These are phyloP conservation scores for Diarsia dahlii DNA, from an alignment of 2,888 invertebrate species.

Conservation along the genomic window DNA sequence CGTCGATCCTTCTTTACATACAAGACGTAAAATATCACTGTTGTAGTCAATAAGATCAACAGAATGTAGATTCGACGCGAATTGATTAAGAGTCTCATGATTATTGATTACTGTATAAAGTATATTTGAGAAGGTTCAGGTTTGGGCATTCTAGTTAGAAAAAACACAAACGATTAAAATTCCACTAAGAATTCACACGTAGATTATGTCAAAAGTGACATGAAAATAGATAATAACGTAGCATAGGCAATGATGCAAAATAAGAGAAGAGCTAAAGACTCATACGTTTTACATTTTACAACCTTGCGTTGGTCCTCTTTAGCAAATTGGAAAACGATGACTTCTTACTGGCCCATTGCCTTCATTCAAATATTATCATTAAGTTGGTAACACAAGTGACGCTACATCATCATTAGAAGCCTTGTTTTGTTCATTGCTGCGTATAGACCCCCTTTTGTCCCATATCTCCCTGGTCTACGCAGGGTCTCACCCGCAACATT, in stretches of 20 bases:
- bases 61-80: slow-evolving; percentile 3
- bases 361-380: neutral
- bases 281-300: neutral
- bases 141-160: too few relatives aligned
- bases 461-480: neutral
- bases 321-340: neutral
- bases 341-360: neutral
- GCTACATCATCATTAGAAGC: neutral
- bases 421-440: neutral
- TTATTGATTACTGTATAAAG: neutral
- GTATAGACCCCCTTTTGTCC: neutral
- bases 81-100: slow-evolving; percentile 20
- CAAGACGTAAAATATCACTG: slow-evolving; percentile 35
- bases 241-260: neutral
- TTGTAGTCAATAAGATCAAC: slow-evolving; percentile 28
- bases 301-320: neutral
- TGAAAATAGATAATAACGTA: neutral
- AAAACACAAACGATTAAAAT: neutral
- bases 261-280: neutral
- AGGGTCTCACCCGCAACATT: neutral
- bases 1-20: slow-evolving; percentile 54
- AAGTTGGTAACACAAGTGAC: too few relatives aligned
- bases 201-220: slow-evolving; percentile 4
- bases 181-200: neutral
- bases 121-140: neutral